Evolutionary conservation across 2,888 invertebrate species (phyloP), one percentile per base, ranked within the genome.

Genomic region (Furcula furcula): DNA sequence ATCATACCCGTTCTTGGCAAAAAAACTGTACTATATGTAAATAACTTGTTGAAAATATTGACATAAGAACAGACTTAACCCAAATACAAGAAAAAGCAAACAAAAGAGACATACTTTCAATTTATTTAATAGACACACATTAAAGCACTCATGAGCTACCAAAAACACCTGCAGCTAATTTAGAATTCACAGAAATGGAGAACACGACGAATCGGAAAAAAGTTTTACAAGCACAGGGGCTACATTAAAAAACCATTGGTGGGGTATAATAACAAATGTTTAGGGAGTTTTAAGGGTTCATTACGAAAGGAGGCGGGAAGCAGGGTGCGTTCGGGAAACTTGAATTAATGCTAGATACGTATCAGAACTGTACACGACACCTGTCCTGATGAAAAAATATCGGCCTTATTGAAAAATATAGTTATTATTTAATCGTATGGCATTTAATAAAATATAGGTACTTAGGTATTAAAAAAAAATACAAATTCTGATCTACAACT

Each of bases 221-320:
- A 70, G 61, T 41, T 12, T 13, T 33, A 46, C 46, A 32, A 31
- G 40, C 30, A 34, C 29, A 33, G 52, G n/a, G 46, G 34, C 38
- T 30, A 64, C 76, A 86, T 86, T 83, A 84, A 84, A 82, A 81
- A 77, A 54, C 61, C 76, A 82, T 80, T 53, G 59, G 62, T 60
- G 46, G 50, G 44, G 58, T n/a, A 53, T 69, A 83, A 81, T 80
- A 83, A 79, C 78, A 70, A 80, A 79, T 76, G 74, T 70, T 81
- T 76, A 74, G 65, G n/a, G 62, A 62, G 60, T 65, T 70, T 78
- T 72, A 74, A 68, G 58, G 60, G 48, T 65, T 79, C 69, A 77
- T 83, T 79, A 79, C 54, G 54, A 40, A n/a, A 31, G 29, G 36
- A 38, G 51, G 43, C 51, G 56, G 58, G 52, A 48, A 54, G 45